A percentile compares a stretch with the other conserved stretches of the same genome.
phyloP scores from a whole-genome alignment of 92 coral and sea anemone genomes.

The Ricordea florida region DNA sequence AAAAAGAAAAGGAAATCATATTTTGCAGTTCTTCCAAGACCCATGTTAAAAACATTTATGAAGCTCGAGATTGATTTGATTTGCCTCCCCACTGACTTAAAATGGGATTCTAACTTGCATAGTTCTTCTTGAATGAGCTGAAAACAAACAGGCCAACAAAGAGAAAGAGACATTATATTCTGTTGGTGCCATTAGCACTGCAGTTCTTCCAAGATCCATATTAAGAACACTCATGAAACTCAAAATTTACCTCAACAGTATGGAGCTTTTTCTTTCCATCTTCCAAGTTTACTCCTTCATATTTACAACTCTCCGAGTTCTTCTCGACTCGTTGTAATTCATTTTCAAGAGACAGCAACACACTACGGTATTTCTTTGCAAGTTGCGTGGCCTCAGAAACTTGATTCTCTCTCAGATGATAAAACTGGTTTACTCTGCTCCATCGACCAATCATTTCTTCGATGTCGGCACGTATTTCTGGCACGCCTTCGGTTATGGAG shows the following conservation, averaged over 20 bases:
- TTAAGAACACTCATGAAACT: too few species aligned
- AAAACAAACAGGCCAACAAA: background rate
- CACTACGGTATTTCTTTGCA: slow-evolving; percentile 83
- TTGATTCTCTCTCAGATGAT: slow-evolving; percentile 69
- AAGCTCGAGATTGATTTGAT: too few species aligned
- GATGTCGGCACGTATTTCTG: slow-evolving; percentile 74
- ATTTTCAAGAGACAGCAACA: slow-evolving; percentile 83
- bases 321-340: slow-evolving; percentile 70
- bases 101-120: slow-evolving; percentile 61
- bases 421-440: slow-evolving; percentile 80
- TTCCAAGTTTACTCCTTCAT: slow-evolving; percentile 80
- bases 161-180: background rate
- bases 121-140: slow-evolving; percentile 72
- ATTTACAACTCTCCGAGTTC: slow-evolving; percentile 69
- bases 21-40: too few species aligned
- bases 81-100: slow-evolving; percentile 61
- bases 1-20: background rate
- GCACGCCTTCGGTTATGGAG: slow-evolving; percentile 88
- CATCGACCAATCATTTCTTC: slow-evolving; percentile 73
- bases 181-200: too few species aligned
- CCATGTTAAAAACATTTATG: too few species aligned
- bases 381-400: slow-evolving; percentile 76
- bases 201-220: too few species aligned
- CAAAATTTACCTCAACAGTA: slow-evolving; percentile 61
- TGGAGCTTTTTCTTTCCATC: slow-evolving; percentile 71